These are phyloP conservation scores for Cheilosia vernalis DNA, from an alignment of 2,888 invertebrate species.

Conservation along the genomic window DNA sequence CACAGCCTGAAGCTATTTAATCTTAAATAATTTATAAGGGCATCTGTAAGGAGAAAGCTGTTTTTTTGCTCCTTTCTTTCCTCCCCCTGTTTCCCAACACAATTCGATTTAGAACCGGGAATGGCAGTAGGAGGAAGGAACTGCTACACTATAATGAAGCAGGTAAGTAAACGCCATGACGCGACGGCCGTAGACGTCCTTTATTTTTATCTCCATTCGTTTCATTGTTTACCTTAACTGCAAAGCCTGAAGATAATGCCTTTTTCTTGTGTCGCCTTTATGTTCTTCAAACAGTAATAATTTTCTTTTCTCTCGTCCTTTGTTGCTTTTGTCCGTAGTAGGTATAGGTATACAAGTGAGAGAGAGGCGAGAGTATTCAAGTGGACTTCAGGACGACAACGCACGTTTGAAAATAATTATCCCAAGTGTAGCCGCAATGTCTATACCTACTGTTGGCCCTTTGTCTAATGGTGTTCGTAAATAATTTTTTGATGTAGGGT, in stretches of 20 bases:
- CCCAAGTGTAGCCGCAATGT: conserved; percentile 44
- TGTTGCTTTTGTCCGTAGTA: conserved; percentile 8
- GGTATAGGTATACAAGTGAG: background rate
- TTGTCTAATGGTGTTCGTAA: conserved; percentile 40
- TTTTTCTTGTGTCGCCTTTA: conserved; percentile 27
- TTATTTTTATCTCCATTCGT: conserved; percentile 15
- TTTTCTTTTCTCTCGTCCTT: conserved; percentile 4
- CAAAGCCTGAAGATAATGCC: conserved; percentile 45
- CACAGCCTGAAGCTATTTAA: conserved; percentile 50
- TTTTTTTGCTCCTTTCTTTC: background rate
- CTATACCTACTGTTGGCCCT: conserved; percentile 4
- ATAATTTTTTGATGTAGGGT: conserved; percentile 28
- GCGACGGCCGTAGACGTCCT: conserved; percentile 4
- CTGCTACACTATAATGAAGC: conserved; percentile 58
- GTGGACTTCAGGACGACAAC: conserved; percentile 29
- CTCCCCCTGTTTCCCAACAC: background rate
- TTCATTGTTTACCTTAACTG: conserved; percentile 50
- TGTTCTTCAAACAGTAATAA: conserved; percentile 40
- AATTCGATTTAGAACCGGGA: conserved; percentile 39
- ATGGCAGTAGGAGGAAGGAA: conserved; percentile 10
- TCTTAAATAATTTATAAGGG: conserved; percentile 68
- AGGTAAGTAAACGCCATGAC: conserved; percentile 56
- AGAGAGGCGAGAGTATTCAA: conserved; percentile 7
- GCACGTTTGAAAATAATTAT: conserved; percentile 60
- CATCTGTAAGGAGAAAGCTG: conserved; percentile 37